Evolutionary conservation across 2,888 invertebrate species (phyloP), one percentile per base, ranked within the genome.

Genomic region (Cryptocephalus moraei): DNA sequence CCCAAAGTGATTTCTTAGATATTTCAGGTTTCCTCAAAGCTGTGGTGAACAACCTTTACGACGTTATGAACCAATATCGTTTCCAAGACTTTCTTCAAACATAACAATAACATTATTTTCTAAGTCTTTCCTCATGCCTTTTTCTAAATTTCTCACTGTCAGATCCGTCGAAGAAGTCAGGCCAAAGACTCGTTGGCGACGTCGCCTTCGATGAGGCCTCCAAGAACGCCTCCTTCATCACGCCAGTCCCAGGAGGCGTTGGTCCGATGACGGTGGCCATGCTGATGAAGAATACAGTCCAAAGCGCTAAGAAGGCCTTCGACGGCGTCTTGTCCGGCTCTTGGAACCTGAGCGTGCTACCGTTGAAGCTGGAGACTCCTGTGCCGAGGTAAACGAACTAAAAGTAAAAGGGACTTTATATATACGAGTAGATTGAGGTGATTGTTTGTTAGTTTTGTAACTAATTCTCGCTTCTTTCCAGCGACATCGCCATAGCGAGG

Each of bases 261-360:
- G 99, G 99, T 0, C 99, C 97, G 11, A 96, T 99, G 95, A 99
- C 99, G 0, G 99, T 95, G 53, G 94, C 95, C 13, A 96, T 96
- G 94, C 73, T 93, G 33, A 91, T 95, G 91, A 81, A 82, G 60
- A 99, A 99, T 73, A 96, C 95, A 0, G 87, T 94, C 33, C 76
- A 84, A 54, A 85, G 92, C 44, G 93, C 94, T 8, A 73, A 80
- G 58, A 75, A 78, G 43, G 75, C 80, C 45, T 78, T 79, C 10
- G 72, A 77, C 31, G 75, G 74, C 31, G 60, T 82, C 14, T 63
- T 79, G n/a, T 73, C 72, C 44, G 73, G 72, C n/a, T 64, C 72
- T 33, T 93, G 94, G 94, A 78, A 78, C 38, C 69, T 93, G 13
- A 73, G 75, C 12, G 71, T 79, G n/a, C 73, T 93, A 41, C 74